Evolutionary conservation across 2,797 vertebrate genomes (phyloP), one percentile per base, ranked within the genome.

Genomic region (Decapterus maruadsi): DNA sequence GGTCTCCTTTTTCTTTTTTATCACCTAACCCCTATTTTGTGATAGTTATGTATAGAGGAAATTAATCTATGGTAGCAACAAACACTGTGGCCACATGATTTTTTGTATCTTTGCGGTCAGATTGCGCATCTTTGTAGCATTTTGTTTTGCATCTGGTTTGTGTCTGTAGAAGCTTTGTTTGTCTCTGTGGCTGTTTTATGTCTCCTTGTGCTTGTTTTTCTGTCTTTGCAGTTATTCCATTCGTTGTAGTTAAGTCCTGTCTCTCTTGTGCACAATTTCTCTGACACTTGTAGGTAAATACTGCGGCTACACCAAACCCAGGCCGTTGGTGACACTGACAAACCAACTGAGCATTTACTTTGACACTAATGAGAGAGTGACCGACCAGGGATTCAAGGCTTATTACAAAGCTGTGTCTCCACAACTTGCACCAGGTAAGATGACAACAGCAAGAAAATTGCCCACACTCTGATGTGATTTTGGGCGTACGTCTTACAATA

Each of bases 321-420:
- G 76, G 48, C 92, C 93, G 0, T 8, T 95, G 8, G 94, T 95
- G 63, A 89, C 93, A 1, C 81, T 95, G 62, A 92, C 94, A 61
- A 96, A 95, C 92, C 88, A 26, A 11, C 66, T 96, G 84, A 87
- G 75, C 0, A 81, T 96, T 50, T 91, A 86, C 80, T 96, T 96
- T 8, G 87, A 93, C 77, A 93, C 92, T 74, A 95, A 95, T 11
- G 91, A 94, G 42, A 81, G 72, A 75, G 78, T 59, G 45, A 94
- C 90, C n/a, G 92, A 93, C 65, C 85, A 72, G 72, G 95, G 95
- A 70, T 96, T 96, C 86, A 93, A 93, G 88, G 95, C 94, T 81
- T 82, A 85, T 80, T 96, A 92, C 85, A 89, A 84, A 56, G 92
- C 95, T 11, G 90, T 95, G 54, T 56, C 81, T 81, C 93, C 94